Percentiles rank a stretch among this genome's conserved stretches.
Evolutionary conservation across 1,140 invertebrate species (phyloP).

Genomic region (Panonychus citri): DNA sequence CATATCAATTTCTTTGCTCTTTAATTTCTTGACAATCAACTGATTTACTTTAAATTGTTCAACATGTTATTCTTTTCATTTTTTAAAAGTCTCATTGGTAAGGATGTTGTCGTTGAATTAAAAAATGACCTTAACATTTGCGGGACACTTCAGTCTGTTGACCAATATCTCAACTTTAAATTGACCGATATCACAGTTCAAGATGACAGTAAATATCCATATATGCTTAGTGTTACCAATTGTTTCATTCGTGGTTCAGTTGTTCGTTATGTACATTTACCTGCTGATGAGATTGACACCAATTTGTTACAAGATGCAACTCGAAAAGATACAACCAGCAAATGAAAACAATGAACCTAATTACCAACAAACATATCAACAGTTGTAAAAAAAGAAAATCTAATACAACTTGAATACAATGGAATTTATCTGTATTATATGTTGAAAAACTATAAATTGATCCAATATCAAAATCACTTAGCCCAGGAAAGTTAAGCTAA

Average conservation of each 20-base stretch:
- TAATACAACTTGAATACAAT: no score
- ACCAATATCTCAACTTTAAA: conserved; percentile 98
- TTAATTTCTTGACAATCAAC: no score
- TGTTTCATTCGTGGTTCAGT: conserved; percentile 98
- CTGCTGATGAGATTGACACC: conserved; percentile 92
- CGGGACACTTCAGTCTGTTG: conserved; percentile 92
- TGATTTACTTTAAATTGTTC: no score
- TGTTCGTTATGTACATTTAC: conserved; percentile 90
- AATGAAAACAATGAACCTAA: no score
- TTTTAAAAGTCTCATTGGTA: conserved; percentile 95
- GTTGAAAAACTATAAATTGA: no score
- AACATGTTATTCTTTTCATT: conserved; percentile 93
- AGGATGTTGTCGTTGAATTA: conserved; percentile 94
- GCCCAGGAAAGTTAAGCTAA: no score
- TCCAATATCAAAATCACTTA: no score
- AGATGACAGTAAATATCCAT: conserved; percentile 91
- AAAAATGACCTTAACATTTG: conserved; percentile 98
- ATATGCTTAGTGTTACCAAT: conserved; percentile 90
- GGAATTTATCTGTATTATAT: no score
- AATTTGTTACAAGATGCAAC: conserved; percentile 91
- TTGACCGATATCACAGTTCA: conserved; percentile 90
- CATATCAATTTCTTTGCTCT: no score
- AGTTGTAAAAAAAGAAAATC: no score
- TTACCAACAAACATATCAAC: no score
- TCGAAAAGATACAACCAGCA: no score